Evolutionary conservation across 2,113 vertebrate genomes (phyloP).

Genomic region (Lepus timidus): DNA sequence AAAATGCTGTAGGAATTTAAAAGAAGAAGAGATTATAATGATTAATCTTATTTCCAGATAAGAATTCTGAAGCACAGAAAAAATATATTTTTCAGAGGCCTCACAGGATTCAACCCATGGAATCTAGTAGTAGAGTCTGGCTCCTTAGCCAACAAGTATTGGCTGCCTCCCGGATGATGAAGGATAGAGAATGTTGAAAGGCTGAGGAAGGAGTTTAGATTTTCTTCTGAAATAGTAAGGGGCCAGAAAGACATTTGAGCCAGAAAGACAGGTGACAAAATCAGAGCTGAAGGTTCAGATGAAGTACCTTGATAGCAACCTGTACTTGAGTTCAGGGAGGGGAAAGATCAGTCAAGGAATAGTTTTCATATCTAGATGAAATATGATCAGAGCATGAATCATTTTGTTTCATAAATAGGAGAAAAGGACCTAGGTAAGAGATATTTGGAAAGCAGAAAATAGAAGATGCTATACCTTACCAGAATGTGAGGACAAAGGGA

Average conservation of each 20-base stretch:
- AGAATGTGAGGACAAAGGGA: background rate
- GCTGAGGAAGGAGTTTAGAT: background rate
- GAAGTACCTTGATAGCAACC: background rate
- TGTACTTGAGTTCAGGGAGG: background rate
- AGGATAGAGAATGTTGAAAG: background rate
- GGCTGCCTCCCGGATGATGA: background rate
- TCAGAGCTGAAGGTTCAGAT: background rate
- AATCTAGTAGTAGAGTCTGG: background rate
- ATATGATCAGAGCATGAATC: background rate
- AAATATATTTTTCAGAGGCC: background rate
- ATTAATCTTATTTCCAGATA: background rate
- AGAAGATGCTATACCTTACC: background rate
- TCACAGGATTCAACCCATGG: background rate
- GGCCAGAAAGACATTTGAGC: background rate
- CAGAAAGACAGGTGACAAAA: background rate
- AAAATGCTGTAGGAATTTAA: background rate
- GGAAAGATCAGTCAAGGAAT: background rate
- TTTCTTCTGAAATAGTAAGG: background rate
- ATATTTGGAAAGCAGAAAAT: background rate
- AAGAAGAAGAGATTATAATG: background rate
- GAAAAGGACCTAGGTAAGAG: background rate
- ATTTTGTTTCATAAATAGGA: background rate
- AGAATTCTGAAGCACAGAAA: background rate
- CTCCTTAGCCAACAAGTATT: background rate
- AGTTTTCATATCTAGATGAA: background rate